phyloP scores from a whole-genome alignment of 2,797 vertebrate species.

The Triplophysa yarkandensis region DNA sequence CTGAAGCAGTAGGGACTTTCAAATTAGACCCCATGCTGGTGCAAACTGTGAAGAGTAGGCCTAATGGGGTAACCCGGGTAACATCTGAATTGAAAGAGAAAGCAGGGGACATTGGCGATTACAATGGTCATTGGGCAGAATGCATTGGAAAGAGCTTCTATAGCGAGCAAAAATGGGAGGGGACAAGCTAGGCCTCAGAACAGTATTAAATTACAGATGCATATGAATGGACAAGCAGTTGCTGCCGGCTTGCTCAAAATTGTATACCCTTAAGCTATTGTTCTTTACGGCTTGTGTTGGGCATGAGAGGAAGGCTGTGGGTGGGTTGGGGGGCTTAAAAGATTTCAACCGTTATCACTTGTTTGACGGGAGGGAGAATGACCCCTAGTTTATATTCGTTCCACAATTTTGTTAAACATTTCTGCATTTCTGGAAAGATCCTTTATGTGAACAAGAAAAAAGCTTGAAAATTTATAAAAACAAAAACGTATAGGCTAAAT shows the following conservation, averaged over 20 bases:
- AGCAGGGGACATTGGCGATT: conserved; percentile 58
- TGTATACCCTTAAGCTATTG: conserved; percentile 72
- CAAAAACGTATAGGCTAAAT: neutral
- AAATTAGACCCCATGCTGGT: conserved; percentile 71
- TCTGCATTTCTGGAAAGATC: neutral
- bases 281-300: conserved; percentile 71
- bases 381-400: conserved; percentile 43
- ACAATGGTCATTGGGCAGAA: conserved; percentile 69
- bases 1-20: conserved; percentile 77
- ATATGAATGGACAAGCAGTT: conserved; percentile 80
- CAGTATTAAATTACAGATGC: conserved; percentile 82
- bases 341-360: conserved; percentile 67
- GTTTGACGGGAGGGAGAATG: conserved; percentile 58
- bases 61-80: conserved; percentile 76
- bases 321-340: conserved; percentile 62
- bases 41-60: conserved; percentile 69
- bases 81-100: conserved; percentile 70
- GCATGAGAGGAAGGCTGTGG: conserved; percentile 62
- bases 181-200: conserved; percentile 59
- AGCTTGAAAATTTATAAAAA: conserved; percentile 6
- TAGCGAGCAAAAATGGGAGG: conserved; percentile 50
- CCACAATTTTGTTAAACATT: conserved; percentile 24
- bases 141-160: conserved; percentile 65
- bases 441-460: neutral
- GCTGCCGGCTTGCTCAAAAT: conserved; percentile 70